Evolutionary conservation across 2,113 vertebrate species (phyloP), one percentile per base, ranked within the genome.

Genomic region (Pao palembangensis): DNA sequence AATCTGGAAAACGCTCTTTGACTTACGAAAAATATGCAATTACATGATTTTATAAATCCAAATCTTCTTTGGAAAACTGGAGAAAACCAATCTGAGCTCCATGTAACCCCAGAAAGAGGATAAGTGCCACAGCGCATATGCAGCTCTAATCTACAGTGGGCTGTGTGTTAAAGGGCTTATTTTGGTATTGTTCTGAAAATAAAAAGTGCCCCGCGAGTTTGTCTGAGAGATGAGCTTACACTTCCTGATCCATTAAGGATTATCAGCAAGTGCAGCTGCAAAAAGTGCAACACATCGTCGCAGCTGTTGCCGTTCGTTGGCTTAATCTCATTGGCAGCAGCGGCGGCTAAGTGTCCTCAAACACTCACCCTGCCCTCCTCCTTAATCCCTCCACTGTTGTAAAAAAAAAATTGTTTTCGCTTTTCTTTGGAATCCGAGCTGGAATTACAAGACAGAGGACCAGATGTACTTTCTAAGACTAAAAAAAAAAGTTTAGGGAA

Each of bases 381-480:
- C 19, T 20, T 83, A 87, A 89, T 87, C 86, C 85, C 51, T 55
- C 19, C 47, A 11, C 64, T 69, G 59, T 18, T 81, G 69, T 67
- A 42, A 51, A 47, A n/a, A 47, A n/a, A 47, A 81, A 83, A 87
- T 79, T 85, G 78, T 75, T 90, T 87, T 81, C n/a, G 47, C 67
- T 75, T 88, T 86, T 79, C 70, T 85, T 81, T 72, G 42, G 42
- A 64, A 69, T 76, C 79, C 78, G 0, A 1, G 14, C 54, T 50
- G 76, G 84, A 85, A 86, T 87, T 87, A 86, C 28, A 81, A 82
- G 77, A 76, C 60, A 60, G 49, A 17, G 64, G 67, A 82, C 75
- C 83, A 86, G 82, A 85, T 89, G 82, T 83, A 74, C 68, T 62
- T 78, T 68, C 74, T 64, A 64, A 76, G 68, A 66, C 59, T 58